Conservation (phyloP, 2,888 invertebrate genomes). For the Pollenia angustigena region DNA sequence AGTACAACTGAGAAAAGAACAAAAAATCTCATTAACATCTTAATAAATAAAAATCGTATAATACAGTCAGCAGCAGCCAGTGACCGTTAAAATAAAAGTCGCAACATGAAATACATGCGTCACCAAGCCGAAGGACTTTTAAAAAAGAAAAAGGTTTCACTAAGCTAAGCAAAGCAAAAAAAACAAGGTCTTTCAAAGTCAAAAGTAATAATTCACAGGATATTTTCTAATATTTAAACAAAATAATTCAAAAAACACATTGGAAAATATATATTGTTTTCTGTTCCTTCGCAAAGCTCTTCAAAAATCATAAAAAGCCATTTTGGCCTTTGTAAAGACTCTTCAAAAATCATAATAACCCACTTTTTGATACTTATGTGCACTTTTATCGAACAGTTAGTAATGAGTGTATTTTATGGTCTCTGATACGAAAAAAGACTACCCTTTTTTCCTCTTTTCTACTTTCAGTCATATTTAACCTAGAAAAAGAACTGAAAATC, state of each 20-base stretch:
- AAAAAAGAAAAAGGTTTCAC: background rate
- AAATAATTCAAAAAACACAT: background rate
- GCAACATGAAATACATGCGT: too few relatives aligned
- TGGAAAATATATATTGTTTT: background rate
- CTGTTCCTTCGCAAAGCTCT: background rate
- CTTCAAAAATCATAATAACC: too few relatives aligned
- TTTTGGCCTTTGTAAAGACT: background rate
- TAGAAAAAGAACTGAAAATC: background rate
- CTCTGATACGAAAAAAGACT: background rate
- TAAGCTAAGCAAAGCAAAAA: background rate
- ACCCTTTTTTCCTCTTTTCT: too few relatives aligned
- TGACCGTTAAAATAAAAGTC: slow-evolving; percentile 10
- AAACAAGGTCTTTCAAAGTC: background rate
- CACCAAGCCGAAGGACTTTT: background rate
- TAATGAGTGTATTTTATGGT: slow-evolving; percentile 15
- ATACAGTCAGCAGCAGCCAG: background rate
- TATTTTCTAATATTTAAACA: background rate
- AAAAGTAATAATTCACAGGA: background rate
- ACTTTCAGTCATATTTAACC: background rate
- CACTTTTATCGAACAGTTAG: background rate
- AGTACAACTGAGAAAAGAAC: slow-evolving; percentile 22
- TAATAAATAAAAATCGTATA: background rate
- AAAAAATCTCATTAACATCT: slow-evolving; percentile 20
- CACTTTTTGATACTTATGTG: background rate
- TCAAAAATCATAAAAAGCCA: slow-evolving; percentile 7